These are phyloP conservation scores for Escarpia spicata DNA, from an alignment of 2,888 invertebrate species.

Conservation along the genomic window DNA sequence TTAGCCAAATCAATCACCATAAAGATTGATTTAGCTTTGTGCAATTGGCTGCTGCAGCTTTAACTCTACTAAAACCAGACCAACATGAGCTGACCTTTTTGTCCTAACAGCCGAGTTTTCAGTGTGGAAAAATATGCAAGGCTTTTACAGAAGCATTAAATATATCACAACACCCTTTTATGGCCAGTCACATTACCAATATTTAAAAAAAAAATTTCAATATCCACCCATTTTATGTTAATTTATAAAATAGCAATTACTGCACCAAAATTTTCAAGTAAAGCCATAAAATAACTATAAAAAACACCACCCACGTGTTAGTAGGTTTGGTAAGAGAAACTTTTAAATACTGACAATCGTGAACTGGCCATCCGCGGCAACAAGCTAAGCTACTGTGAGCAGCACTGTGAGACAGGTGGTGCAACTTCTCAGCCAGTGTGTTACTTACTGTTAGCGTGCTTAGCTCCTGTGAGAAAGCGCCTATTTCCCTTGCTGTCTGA, in stretches of 20 bases:
- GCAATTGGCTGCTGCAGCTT: not conserved
- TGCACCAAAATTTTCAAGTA: not conserved
- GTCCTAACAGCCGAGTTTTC: not conserved
- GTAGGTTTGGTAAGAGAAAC: not conserved
- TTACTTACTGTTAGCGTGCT: constrained; percentile 34
- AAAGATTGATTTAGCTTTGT: not conserved
- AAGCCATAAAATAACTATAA: not conserved
- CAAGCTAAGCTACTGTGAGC: not conserved
- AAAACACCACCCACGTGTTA: not conserved
- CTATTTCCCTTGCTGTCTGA: constrained; percentile 58
- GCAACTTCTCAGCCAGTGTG: not conserved
- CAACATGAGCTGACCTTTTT: not conserved
- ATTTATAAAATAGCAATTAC: not conserved
- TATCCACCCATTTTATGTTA: not conserved
- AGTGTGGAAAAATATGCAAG: not conserved
- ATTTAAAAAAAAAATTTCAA: not conserved
- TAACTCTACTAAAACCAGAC: not conserved
- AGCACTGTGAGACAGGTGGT: not conserved
- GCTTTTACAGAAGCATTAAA: not conserved
- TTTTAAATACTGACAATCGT: not conserved
- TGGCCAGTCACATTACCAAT: constrained; percentile 6
- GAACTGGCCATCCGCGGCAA: not conserved
- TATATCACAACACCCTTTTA: not conserved
- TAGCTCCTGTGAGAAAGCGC: constrained; percentile 58
- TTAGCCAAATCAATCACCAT: not conserved